These are phyloP conservation scores for Chrysaora quinquecirrha DNA, from an alignment of 30 jellyfish, hydroid and myxozoan genomes.

Conservation along the genomic window DNA sequence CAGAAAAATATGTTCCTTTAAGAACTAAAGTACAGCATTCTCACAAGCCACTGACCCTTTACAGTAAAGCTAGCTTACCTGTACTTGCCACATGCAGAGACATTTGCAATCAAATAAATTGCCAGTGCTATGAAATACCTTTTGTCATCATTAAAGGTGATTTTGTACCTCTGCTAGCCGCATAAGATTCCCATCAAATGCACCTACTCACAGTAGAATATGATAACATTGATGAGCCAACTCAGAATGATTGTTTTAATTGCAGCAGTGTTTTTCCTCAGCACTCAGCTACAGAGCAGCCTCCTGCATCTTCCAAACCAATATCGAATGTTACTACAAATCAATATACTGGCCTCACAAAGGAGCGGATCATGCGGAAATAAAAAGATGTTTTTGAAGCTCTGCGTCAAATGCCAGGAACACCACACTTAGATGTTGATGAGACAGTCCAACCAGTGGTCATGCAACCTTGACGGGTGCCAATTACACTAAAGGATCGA, in stretches of 20 bases:
- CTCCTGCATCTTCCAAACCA: neutral
- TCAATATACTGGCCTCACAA: neutral
- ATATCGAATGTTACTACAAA: neutral
- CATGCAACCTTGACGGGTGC: slow-evolving; percentile 6
- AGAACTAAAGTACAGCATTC: slow-evolving; percentile 5
- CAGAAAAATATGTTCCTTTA: slow-evolving; percentile 3
- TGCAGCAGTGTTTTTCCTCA: slow-evolving; percentile 4
- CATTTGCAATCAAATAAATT: neutral
- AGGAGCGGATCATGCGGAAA: neutral
- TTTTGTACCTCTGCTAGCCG: neutral
- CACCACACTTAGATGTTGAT: slow-evolving; percentile 20
- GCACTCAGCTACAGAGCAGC: slow-evolving; percentile 3
- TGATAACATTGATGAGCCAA: neutral
- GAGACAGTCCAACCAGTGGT: neutral
- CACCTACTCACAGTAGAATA: slow-evolving; percentile 2
- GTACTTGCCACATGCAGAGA: neutral
- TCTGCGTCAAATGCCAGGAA: slow-evolving; percentile 41
- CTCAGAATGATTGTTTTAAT: neutral
- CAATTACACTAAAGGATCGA: neutral
- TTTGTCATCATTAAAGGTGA: neutral
- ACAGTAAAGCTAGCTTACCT: slow-evolving; percentile 18
- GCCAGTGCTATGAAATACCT: slow-evolving; percentile 1
- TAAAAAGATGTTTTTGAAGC: slow-evolving; percentile 24
- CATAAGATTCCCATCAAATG: neutral
- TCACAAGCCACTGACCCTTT: slow-evolving; percentile 20